Base-by-base conservation (phyloP, 2,113 vertebrate genomes). In the Gymnobelideus leadbeateri region DNA sequence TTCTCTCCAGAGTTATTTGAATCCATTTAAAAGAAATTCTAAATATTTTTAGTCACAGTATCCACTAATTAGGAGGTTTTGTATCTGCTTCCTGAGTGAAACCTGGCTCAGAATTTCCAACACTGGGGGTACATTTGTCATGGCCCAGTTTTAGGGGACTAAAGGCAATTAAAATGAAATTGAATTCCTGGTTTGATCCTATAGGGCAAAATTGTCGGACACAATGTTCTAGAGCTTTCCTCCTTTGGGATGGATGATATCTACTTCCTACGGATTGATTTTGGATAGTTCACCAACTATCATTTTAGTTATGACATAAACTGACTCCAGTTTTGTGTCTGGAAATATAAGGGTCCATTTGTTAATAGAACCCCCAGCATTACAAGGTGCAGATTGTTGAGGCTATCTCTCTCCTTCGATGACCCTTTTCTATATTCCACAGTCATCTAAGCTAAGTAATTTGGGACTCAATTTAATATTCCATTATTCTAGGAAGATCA, bases 151-250 rank as follows among this genome's bases (percentile, higher is more conserved):
- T 97, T 98, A 89, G 92, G 98, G 96, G 97, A 98, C 94, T 91
- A 96, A 95, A 98, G 97, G 95, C 94, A 98, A 98, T 98, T 98
- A 98, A 98, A 98, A 98, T 95, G 96, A 98, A 98, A 98, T 98
- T 98, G 96, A 98, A 98, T 98, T 96, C 94, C 97, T 98, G 84
- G 91, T 95, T 98, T 98, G 97, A 98, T 98, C 96, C 95, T 96
- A 96, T 90, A 91, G 55, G 92, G 91, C 95, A 94, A 98, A 3
- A 94, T 51, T 94, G 47, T 68, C 95, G 90, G 91, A 97, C 57
- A 96, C 96, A 98, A 98, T 97, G 90, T 93, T 91, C 89, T 91
- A 94, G 4, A 95, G 55, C 53, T 96, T 98, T 95, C 52, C 51
- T 93, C 23, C 10, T 50, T 47, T 25, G 12, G 24, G 89, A 51